These are phyloP conservation scores for Channa maculata DNA, from an alignment of 2,113 vertebrate species.

Conservation along the genomic window DNA sequence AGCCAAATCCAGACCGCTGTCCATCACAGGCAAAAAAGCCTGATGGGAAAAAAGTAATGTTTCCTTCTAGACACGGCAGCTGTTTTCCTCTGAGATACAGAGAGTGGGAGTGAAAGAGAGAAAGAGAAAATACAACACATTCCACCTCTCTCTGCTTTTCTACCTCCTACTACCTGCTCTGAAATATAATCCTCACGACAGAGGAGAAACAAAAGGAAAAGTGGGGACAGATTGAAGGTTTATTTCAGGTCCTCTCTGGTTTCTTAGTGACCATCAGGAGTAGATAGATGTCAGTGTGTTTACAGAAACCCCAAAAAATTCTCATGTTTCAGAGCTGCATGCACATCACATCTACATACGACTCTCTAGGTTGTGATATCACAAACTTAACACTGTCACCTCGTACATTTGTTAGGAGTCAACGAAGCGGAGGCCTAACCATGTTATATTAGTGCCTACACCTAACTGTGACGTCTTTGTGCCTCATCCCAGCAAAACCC, in stretches of 20 bases:
- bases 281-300: no score
- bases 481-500: no score
- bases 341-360: no score
- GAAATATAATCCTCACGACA: neutral
- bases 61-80: constrained; percentile 90
- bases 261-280: neutral
- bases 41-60: constrained; percentile 88
- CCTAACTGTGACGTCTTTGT: no score
- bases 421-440: no score
- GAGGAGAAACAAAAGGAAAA: constrained; percentile 4
- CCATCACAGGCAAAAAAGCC: constrained; percentile 82
- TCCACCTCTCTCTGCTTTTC: constrained; percentile 17
- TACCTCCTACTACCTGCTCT: constrained; percentile 38
- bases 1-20: constrained; percentile 87
- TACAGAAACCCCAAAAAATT: no score
- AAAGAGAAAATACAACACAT: constrained; percentile 56
- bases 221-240: neutral
- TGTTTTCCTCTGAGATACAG: constrained; percentile 87
- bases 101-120: neutral
- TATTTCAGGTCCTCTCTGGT: neutral
- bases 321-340: no score
- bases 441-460: no score
- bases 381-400: no score
- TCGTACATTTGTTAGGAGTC: no score
- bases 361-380: no score